These are phyloP conservation scores for Brachypterus glaber DNA, from an alignment of 2,888 invertebrate genomes.

Conservation along the genomic window DNA sequence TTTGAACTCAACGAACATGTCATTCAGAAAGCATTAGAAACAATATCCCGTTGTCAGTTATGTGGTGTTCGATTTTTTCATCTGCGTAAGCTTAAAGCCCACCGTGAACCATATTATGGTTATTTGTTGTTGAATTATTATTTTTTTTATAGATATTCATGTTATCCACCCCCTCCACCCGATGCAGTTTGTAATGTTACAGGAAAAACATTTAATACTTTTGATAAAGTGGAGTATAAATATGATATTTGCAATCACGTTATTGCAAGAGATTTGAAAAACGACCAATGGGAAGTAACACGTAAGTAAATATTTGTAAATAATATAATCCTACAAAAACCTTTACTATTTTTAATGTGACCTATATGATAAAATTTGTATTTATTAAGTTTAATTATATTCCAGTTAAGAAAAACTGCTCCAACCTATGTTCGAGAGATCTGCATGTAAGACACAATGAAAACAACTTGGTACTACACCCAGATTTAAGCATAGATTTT, in stretches of 20 bases:
- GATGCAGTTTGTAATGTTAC: slow-evolving; percentile 63
- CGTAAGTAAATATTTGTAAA: slow-evolving; percentile 45
- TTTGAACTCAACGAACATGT: too few relatives aligned
- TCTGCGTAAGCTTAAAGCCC: too few relatives aligned
- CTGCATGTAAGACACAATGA: slow-evolving; percentile 54
- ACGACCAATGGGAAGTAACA: slow-evolving; percentile 60
- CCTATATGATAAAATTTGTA: not conserved
- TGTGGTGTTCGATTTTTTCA: too few relatives aligned
- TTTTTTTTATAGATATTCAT: slow-evolving; percentile 46
- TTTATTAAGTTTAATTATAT: slow-evolving; percentile 12
- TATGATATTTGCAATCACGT: slow-evolving; percentile 76
- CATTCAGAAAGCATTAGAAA: too few relatives aligned
- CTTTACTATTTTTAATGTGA: not conserved
- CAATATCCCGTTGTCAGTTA: too few relatives aligned
- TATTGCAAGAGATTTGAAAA: slow-evolving; percentile 57
- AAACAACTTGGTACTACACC: slow-evolving; percentile 49
- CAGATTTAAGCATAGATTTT: slow-evolving; percentile 56
- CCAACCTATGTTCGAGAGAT: slow-evolving; percentile 49
- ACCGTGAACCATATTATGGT: too few relatives aligned
- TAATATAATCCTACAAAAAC: not conserved
- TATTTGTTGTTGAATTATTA: slow-evolving; percentile 8
- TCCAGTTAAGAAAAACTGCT: slow-evolving; percentile 58
- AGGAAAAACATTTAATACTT: slow-evolving; percentile 67
- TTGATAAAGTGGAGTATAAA: slow-evolving; percentile 69
- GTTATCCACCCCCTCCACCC: slow-evolving; percentile 53